phyloP scores from a whole-genome alignment of 2,797 vertebrate genomes.

The Etheostoma perlongum region DNA sequence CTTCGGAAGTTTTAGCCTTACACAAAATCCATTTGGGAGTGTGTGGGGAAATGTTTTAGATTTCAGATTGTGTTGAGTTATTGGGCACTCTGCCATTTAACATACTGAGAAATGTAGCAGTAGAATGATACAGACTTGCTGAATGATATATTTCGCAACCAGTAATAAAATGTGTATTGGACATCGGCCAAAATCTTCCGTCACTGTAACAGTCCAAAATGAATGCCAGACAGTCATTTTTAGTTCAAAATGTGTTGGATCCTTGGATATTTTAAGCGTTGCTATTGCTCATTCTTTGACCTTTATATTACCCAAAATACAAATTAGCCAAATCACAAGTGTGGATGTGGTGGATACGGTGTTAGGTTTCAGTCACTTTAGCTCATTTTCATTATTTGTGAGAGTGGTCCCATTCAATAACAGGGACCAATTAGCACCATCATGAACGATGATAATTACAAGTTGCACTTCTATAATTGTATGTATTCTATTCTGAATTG shows the following conservation, averaged over 20 bases:
- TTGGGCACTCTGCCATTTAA: conserved; percentile 16
- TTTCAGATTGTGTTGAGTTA: conserved; percentile 13
- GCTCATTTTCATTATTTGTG: conserved; percentile 31
- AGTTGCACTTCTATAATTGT: conserved; percentile 39
- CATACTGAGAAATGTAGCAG: conserved; percentile 4
- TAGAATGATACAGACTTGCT: conserved; percentile 3
- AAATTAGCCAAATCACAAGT: conserved; percentile 19
- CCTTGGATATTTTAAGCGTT: not conserved
- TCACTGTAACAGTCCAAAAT: not conserved
- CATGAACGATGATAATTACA: conserved; percentile 59
- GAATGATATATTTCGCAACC: not conserved
- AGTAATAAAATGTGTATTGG: not conserved
- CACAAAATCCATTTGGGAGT: conserved; percentile 12
- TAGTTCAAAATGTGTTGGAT: not conserved
- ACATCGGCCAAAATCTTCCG: not conserved
- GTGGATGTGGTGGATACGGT: not conserved
- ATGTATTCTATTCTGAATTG: conserved; percentile 1
- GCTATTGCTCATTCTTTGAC: not conserved
- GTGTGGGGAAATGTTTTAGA: conserved; percentile 14
- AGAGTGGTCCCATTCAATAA: conserved; percentile 4
- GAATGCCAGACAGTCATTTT: not conserved
- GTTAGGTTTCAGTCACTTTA: conserved; percentile 15
- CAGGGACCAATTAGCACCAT: conserved; percentile 34
- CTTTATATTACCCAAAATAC: conserved; percentile 11
- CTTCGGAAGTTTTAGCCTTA: conserved; percentile 45